These are phyloP conservation scores for Cosmia trapezina DNA, from an alignment of 2,888 invertebrate species.

Conservation along the genomic window DNA sequence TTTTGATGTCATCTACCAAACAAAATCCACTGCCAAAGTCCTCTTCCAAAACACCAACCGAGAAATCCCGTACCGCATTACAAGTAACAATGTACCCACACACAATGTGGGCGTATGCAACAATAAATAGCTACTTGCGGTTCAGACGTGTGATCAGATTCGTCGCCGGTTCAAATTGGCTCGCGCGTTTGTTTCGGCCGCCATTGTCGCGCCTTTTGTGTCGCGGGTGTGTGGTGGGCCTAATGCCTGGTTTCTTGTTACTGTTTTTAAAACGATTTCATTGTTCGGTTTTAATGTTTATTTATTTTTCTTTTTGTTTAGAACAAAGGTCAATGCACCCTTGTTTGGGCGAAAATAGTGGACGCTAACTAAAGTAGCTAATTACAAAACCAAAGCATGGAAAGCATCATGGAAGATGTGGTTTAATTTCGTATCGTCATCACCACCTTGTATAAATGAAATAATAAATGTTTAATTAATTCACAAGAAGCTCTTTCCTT, in stretches of 20 bases:
- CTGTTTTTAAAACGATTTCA: conserved; percentile 57
- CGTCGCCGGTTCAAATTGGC: conserved; percentile 76
- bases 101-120: conserved; percentile 71
- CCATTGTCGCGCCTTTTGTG: conserved; percentile 64
- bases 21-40: neutral
- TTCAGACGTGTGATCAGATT: conserved; percentile 71
- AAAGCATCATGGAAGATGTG: neutral
- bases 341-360: neutral
- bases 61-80: conserved; percentile 50
- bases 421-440: neutral
- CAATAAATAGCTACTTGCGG: conserved; percentile 79
- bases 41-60: neutral
- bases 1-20: neutral
- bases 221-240: conserved; percentile 62
- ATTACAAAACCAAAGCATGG: neutral
- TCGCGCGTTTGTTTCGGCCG: conserved; percentile 67
- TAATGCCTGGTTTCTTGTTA: conserved; percentile 71
- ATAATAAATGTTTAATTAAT: too few relatives aligned
- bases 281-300: conserved; percentile 36
- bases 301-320: conserved; percentile 23
- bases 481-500: too few relatives aligned
- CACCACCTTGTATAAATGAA: neutral
- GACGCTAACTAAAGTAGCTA: neutral
- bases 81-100: conserved; percentile 62
- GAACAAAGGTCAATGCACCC: neutral